These are phyloP conservation scores for Riparia riparia DNA, from an alignment of 2,113 vertebrate genomes.

Conservation along the genomic window DNA sequence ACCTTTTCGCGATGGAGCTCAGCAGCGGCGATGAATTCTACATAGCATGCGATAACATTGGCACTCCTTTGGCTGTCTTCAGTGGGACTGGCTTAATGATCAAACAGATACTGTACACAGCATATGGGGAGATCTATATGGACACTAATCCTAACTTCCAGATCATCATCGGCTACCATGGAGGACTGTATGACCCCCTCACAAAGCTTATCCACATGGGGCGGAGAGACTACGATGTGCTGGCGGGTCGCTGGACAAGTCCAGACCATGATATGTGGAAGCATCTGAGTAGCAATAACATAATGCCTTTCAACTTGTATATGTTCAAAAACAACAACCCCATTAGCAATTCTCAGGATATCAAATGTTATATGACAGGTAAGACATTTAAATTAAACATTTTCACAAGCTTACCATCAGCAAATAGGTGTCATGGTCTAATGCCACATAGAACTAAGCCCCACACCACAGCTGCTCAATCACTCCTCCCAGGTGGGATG, in stretches of 20 bases:
- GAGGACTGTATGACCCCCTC: slow-evolving; percentile 94
- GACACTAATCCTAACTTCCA: slow-evolving; percentile 97
- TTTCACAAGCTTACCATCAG: neutral
- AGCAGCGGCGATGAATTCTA: slow-evolving; percentile 97
- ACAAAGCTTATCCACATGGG: slow-evolving; percentile 96
- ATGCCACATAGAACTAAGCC: neutral
- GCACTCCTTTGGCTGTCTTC: slow-evolving; percentile 95
- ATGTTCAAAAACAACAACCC: slow-evolving; percentile 99
- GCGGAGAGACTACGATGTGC: slow-evolving; percentile 91
- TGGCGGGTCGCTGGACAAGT: slow-evolving; percentile 95
- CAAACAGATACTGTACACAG: slow-evolving; percentile 94
- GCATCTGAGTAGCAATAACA: slow-evolving; percentile 87
- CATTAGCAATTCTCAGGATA: slow-evolving; percentile 94
- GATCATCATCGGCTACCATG: slow-evolving; percentile 92
- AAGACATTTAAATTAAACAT: slow-evolving; percentile 33
- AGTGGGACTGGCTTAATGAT: slow-evolving; percentile 96
- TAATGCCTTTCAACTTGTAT: slow-evolving; percentile 96
- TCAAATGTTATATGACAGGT: slow-evolving; percentile 99
- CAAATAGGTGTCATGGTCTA: neutral
- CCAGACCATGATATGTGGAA: slow-evolving; percentile 94
- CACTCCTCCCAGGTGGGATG: neutral
- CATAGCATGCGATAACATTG: slow-evolving; percentile 95
- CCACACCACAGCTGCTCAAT: neutral
- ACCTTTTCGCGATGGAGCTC: slow-evolving; percentile 97
- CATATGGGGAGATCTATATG: slow-evolving; percentile 96